phyloP scores from a whole-genome alignment of 2,113 vertebrate species.

The Acrocephalus arundinaceus region DNA sequence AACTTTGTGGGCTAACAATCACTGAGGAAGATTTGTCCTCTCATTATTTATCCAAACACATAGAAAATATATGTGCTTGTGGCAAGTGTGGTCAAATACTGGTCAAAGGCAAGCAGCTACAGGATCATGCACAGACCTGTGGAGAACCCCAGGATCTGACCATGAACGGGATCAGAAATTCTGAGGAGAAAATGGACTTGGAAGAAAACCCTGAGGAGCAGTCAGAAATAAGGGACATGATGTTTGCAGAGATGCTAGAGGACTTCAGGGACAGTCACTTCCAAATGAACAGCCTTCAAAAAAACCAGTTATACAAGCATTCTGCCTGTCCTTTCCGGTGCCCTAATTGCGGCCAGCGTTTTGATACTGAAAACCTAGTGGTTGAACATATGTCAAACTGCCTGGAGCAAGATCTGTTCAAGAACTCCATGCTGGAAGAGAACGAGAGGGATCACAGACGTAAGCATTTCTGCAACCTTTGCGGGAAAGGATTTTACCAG shows the following conservation, averaged over 20 bases:
- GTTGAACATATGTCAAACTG: conserved; percentile 91
- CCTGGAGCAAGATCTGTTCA: conserved; percentile 89
- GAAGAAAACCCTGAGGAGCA: conserved; percentile 86
- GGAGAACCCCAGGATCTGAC: conserved; percentile 86
- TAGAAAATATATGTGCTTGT: conserved; percentile 95
- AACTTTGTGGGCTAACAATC: conserved; percentile 88
- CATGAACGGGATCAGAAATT: conserved; percentile 69
- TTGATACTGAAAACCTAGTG: conserved; percentile 88
- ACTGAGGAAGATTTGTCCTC: conserved; percentile 88
- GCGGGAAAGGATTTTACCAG: conserved; percentile 97
- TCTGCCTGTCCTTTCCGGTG: conserved; percentile 87
- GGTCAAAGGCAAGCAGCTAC: conserved; percentile 93
- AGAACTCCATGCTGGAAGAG: conserved; percentile 83
- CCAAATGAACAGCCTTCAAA: conserved; percentile 73
- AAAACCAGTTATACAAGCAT: conserved; percentile 81
- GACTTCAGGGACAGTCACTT: conserved; percentile 78
- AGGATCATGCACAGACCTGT: conserved; percentile 93
- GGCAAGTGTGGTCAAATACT: conserved; percentile 95
- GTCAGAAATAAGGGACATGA: conserved; percentile 84
- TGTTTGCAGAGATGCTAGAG: conserved; percentile 82
- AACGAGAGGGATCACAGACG: conserved; percentile 90
- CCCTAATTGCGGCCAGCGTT: conserved; percentile 89
- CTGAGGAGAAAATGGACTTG: conserved; percentile 86
- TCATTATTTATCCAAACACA: conserved; percentile 95
- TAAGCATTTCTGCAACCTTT: conserved; percentile 96